Percentiles rank a stretch among this genome's conserved stretches.
Evolutionary conservation across 2,113 vertebrate species (phyloP).

Genomic region (Myocastor coypus): DNA sequence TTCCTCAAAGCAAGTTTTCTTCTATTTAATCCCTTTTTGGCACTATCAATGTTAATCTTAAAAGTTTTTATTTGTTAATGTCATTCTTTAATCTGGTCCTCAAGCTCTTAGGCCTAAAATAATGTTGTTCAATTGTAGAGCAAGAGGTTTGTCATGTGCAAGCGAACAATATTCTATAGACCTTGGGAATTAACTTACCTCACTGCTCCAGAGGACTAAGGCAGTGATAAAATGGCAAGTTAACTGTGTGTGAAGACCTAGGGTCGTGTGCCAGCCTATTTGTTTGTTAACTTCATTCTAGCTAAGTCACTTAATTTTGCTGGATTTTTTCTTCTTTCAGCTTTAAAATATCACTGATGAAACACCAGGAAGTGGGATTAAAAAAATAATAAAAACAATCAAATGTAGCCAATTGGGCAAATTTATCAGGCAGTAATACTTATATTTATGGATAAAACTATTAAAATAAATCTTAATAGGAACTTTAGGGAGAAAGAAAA

Average conservation of each 20-base stretch:
- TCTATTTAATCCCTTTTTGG: not conserved
- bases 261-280: conserved; percentile 11
- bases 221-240: not conserved
- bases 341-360: conserved; percentile 55
- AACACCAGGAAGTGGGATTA: conserved; percentile 62
- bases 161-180: not conserved
- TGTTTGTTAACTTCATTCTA: conserved; percentile 46
- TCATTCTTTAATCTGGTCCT: conserved; percentile 19
- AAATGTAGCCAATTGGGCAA: conserved; percentile 46
- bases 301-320: conserved; percentile 32
- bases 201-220: not conserved
- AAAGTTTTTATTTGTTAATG: not conserved
- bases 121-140: not conserved
- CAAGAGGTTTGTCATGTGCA: not conserved
- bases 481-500: conserved; percentile 48
- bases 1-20: conserved; percentile 37
- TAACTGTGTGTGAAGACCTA: not conserved
- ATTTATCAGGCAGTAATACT: not conserved
- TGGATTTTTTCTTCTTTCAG: conserved; percentile 25
- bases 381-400: conserved; percentile 37
- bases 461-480: conserved; percentile 50
- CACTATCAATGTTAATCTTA: conserved; percentile 30
- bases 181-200: not conserved
- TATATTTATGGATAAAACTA: conserved; percentile 27
- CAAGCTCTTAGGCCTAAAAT: conserved; percentile 51